A percentile compares a stretch with the other conserved stretches of the same genome.
Conservation (phyloP, 2,797 vertebrate species). For the Hipposideros larvatus region DNA sequence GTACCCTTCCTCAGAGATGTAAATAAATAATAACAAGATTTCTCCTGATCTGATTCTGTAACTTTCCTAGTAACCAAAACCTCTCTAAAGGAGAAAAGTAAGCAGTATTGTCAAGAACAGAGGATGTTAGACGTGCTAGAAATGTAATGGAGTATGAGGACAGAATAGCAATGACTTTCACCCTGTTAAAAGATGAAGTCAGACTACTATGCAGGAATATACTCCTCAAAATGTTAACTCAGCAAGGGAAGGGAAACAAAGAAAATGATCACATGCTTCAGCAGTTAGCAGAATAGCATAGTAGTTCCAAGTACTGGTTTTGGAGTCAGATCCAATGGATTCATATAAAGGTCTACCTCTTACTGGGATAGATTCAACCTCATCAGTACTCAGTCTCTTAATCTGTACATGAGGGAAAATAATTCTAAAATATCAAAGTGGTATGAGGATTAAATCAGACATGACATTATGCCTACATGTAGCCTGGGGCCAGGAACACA, state of each 20-base stretch:
- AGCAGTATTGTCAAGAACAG: neutral
- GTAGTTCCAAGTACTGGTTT: neutral
- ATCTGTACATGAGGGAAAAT: neutral
- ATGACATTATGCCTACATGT: neutral
- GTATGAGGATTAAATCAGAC: neutral
- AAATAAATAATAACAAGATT: neutral
- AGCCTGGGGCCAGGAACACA: neutral
- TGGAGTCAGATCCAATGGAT: neutral
- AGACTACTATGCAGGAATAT: neutral
- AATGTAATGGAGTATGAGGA: neutral
- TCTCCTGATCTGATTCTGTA: neutral
- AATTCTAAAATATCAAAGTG: neutral
- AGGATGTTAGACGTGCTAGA: neutral
- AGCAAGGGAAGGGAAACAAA: neutral
- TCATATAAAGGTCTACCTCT: neutral
- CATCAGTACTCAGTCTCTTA: neutral
- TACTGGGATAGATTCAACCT: neutral
- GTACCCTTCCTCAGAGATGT: neutral
- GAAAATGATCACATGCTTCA: neutral
- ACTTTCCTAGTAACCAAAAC: conserved; percentile 18
- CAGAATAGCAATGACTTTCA: neutral
- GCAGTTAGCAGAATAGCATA: neutral
- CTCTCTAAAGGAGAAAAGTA: neutral
- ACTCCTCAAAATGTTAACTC: conserved; percentile 5
- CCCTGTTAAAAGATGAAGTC: neutral